These are phyloP conservation scores for Ceriagrion tenellum DNA, from an alignment of 2,888 invertebrate genomes.

Conservation along the genomic window DNA sequence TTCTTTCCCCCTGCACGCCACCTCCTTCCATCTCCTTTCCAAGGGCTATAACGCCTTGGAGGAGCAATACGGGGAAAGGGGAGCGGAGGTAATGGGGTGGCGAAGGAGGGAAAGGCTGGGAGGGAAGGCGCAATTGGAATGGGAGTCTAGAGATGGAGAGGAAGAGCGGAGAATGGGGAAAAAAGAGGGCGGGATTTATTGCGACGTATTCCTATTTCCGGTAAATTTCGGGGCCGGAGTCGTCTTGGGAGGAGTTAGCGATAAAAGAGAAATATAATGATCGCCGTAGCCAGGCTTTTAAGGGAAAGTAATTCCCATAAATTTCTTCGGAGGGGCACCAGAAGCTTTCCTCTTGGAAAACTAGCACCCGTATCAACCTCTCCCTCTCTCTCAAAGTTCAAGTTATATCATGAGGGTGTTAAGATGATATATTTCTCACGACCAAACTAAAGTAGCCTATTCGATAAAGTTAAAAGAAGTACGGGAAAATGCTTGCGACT, in stretches of 20 bases:
- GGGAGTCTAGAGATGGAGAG: background rate
- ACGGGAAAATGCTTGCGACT: too few species aligned
- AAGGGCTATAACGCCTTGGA: background rate
- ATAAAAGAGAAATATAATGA: slow-evolving; percentile 43
- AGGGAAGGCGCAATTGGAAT: background rate
- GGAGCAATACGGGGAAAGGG: background rate
- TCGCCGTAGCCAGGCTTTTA: slow-evolving; percentile 21
- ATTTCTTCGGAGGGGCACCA: background rate
- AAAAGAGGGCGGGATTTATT: background rate
- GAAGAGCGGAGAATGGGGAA: background rate
- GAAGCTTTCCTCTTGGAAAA: background rate
- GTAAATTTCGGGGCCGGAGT: background rate
- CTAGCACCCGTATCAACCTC: background rate
- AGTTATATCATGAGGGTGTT: background rate
- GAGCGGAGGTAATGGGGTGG: background rate
- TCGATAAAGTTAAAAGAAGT: too few species aligned
- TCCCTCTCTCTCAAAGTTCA: background rate
- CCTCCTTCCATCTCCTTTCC: background rate
- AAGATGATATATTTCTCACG: background rate
- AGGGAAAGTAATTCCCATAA: slow-evolving; percentile 36
- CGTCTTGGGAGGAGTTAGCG: background rate
- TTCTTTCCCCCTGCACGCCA: background rate
- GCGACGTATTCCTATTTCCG: slow-evolving; percentile 41
- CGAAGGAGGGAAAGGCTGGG: background rate
- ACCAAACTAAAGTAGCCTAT: too few species aligned